phyloP scores from a whole-genome alignment of 2,113 vertebrate species.

The Speoplatyrhinus poulsoni region DNA sequence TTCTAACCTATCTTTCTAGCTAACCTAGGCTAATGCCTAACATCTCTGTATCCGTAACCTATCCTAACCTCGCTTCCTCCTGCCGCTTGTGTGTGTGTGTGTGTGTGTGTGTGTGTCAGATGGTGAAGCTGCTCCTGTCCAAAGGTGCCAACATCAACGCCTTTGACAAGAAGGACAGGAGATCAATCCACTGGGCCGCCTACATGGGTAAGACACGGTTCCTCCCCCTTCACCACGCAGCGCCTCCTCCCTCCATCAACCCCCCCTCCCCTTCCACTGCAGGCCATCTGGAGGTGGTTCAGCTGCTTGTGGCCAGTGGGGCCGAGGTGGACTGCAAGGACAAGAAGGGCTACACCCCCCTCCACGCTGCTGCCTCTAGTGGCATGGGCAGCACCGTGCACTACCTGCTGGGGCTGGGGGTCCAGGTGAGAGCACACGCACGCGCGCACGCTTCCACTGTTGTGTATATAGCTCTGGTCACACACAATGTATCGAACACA shows the following conservation, averaged over 20 bases:
- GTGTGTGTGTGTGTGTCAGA: conserved; percentile 72
- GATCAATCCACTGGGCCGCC: conserved; percentile 96
- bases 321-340: conserved; percentile 97
- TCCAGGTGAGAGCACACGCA: conserved; percentile 82
- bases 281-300: conserved; percentile 97
- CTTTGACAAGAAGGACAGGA: conserved; percentile 96
- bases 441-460: neutral
- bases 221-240: too few species aligned
- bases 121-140: conserved; percentile 94
- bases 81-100: neutral
- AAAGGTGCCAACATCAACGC: conserved; percentile 98
- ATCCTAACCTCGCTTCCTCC: neutral
- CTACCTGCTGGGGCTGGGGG: conserved; percentile 91
- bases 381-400: conserved; percentile 96
- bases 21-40: too few species aligned
- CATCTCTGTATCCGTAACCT: too few species aligned
- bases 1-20: neutral
- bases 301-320: conserved; percentile 88
- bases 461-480: too few species aligned
- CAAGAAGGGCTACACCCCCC: conserved; percentile 93
- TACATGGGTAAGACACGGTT: conserved; percentile 88
- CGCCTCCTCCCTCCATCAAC: too few species aligned
- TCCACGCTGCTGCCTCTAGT: conserved; percentile 94
- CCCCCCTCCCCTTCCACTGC: neutral
- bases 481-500: neutral